A percentile compares a stretch with the other conserved stretches of the same genome.
Conservation (phyloP, 2,797 vertebrate species). For the Anabas testudineus region DNA sequence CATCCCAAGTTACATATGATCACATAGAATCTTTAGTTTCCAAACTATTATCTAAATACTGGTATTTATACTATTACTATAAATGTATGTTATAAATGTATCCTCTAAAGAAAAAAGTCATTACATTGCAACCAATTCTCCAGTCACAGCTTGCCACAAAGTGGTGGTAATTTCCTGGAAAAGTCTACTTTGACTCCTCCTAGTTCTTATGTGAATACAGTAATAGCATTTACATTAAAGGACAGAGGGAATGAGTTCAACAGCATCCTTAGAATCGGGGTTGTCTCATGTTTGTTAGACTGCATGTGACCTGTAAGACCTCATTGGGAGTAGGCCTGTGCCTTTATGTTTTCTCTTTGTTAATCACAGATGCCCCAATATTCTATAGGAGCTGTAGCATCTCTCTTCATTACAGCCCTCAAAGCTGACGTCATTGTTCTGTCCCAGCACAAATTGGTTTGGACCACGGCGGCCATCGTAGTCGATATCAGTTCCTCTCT, state of each 20-base stretch:
- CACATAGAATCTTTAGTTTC: constrained; percentile 4
- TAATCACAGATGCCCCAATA: constrained; percentile 23
- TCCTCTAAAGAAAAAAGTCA: constrained; percentile 3
- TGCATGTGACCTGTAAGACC: constrained; percentile 41
- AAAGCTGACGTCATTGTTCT: constrained; percentile 62
- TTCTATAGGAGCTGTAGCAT: constrained; percentile 18
- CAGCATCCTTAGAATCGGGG: constrained; percentile 26
- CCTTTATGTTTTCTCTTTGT: constrained; percentile 11
- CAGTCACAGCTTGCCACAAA: constrained; percentile 26
- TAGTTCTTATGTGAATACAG: constrained; percentile 16
- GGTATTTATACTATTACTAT: not conserved
- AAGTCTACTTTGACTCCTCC: constrained; percentile 17
- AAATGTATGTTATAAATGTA: not conserved
- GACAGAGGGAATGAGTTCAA: constrained; percentile 38
- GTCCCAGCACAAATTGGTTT: constrained; percentile 70
- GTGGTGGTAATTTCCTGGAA: constrained; percentile 28
- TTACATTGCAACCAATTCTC: constrained; percentile 9
- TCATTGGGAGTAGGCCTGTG: constrained; percentile 2
- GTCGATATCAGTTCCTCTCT: constrained; percentile 59
- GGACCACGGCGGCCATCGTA: constrained; percentile 61
- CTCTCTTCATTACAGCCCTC: constrained; percentile 40
- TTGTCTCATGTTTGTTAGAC: constrained; percentile 49
- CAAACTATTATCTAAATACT: not conserved
- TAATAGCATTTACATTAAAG: constrained; percentile 42
- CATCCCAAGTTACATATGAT: not conserved